Evolutionary conservation across 2,113 vertebrate species (phyloP), one percentile per base, ranked within the genome.

Genomic region (Scomber scombrus): DNA sequence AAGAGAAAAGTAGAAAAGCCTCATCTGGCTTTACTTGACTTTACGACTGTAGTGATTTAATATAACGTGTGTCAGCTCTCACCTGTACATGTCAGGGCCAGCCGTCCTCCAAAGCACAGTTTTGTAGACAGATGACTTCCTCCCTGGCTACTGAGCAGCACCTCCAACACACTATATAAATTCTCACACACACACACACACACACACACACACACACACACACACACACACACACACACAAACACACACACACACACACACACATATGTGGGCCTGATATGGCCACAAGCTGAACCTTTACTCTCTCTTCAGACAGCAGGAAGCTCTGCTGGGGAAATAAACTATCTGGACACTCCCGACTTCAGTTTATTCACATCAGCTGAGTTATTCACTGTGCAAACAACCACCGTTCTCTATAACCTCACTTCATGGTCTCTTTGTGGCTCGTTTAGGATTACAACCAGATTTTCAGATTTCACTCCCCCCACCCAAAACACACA

Each of bases 21-120:
- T 88, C 85, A 80, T 94, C 90, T 93, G 93, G 89, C 72, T 85
- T 82, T 73, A 62, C 78, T 92, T 80, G 58, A 60, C 80, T 81
- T 85, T 71, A 77, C 23, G 61, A 54, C 64, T 49, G 72, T 11
- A 13, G 76, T 82, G 90, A 86, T 89, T 90, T 90, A 81, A 87
- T 86, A 71, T 65, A 84, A 84, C 73, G 31, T 67, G 85, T 82
- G 80, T 90, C 91, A 67, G 71, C 83, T 85, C 86, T 91, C 88
- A 91, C 89, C 90, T 91, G 89, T 65, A 40, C 66, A 31, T 74
- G 90, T 80, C 73, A 14, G 67, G 78, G 60, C 15, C 50, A 50
- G 55, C n/a, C 40, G 4, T 72, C 64, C 81, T 85, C 79, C n/a
- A 15, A 68, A 82, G 60, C 77, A 49, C 77, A 70, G 60, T 71